Evolutionary conservation across 2,797 vertebrate genomes (phyloP), one percentile per base, ranked within the genome.

Genomic region (Xenentodon cancila): DNA sequence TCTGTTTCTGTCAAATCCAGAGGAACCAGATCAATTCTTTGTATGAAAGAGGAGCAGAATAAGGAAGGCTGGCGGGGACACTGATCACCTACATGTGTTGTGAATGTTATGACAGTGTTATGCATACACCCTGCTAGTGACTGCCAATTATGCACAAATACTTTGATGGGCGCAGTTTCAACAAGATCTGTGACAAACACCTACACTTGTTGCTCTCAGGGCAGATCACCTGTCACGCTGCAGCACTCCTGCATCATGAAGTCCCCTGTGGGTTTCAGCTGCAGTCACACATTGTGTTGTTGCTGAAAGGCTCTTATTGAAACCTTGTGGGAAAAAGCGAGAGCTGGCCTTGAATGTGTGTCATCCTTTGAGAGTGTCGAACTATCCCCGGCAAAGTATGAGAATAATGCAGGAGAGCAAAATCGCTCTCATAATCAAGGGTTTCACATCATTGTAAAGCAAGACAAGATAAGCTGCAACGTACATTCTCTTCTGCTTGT

Each of bases 241-340:
- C 7, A 34, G 32, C 32, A 34, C 32, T 34, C 32, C 32, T 34
- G 32, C 32, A 8, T 34, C 32, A 34, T 11, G 32, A 11, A 2
- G 32, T 34, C 32, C 32, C 32, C 32, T 9, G 4, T 11, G 32
- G 32, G 7, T 34, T 9, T 34, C 32, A 9, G 32, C 32, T 34
- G 32, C 32, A 34, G 32, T 34, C 32, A 8, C 32, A 34, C 32
- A 34, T 34, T 48, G 40, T 62, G 34, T 34, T 53, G 51, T 17
- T 63, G 51, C 57, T 58, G 0, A 34, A 52, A 73, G 53, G 40
- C 56, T 54, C n/a, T 46, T 21, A 75, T 46, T 66, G 9, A 67
- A 79, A 59, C 43, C 64, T 45, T 2, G 4, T 47, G 45, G 32
- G 64, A 53, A 53, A 22, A 16, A 49, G 46, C 7, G 42, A 67